Conservation (phyloP, 2,888 invertebrate species). For the Lasius platythorax region DNA sequence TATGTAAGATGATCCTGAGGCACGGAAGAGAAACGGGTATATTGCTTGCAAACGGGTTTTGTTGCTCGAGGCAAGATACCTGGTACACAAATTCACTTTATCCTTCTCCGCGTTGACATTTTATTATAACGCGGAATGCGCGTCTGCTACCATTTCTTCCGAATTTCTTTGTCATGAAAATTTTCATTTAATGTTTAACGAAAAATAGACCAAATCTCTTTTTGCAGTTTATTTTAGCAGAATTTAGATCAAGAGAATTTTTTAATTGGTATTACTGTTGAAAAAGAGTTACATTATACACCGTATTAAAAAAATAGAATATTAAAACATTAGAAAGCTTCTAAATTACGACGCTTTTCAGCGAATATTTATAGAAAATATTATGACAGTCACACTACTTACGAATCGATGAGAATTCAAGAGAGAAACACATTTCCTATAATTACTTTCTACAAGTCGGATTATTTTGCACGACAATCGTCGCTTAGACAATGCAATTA, state of each 20-base stretch:
- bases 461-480: not conserved
- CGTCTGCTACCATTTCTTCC: not conserved
- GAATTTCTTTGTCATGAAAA: not conserved
- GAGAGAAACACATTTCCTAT: not conserved
- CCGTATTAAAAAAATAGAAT: too few species aligned
- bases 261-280: not conserved
- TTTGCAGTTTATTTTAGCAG: not conserved
- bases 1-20: constrained; percentile 68
- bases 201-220: not conserved
- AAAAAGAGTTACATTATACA: not conserved
- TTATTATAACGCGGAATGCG: not conserved
- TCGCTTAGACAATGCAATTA: constrained; percentile 22
- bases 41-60: constrained; percentile 64
- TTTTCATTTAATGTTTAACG: not conserved
- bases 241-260: not conserved
- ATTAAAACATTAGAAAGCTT: not conserved
- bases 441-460: not conserved
- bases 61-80: constrained; percentile 50
- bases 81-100: not conserved
- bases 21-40: constrained; percentile 39
- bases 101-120: constrained; percentile 17
- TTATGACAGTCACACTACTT: not conserved
- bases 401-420: not conserved
- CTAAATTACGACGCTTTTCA: not conserved
- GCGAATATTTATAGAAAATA: not conserved